A percentile compares a stretch with the other conserved stretches of the same genome.
These are phyloP conservation scores for Anguilla anguilla DNA, from an alignment of 2,797 vertebrate genomes.

Conservation along the genomic window DNA sequence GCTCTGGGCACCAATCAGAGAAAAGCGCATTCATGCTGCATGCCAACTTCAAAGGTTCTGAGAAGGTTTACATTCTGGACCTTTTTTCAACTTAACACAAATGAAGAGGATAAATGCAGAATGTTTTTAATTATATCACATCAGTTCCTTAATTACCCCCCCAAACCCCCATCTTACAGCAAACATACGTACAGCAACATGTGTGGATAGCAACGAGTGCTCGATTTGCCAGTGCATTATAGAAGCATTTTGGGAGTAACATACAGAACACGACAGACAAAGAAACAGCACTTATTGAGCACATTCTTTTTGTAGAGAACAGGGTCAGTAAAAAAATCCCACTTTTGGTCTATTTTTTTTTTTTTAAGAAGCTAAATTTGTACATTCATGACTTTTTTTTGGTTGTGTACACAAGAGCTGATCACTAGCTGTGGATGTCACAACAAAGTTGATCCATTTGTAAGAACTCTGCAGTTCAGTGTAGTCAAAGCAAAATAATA, in stretches of 20 bases:
- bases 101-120: not conserved
- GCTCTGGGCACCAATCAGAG: not conserved
- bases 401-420: not conserved
- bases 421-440: not conserved
- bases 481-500: not conserved
- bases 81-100: not conserved
- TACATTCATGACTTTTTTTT: slow-evolving; percentile 36
- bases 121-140: slow-evolving; percentile 1
- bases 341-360: not conserved
- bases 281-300: not conserved
- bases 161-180: slow-evolving; percentile 44
- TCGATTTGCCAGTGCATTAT: not conserved
- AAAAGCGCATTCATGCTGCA: slow-evolving; percentile 42
- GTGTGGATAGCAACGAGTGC: not conserved
- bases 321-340: not conserved
- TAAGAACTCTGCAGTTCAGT: not conserved
- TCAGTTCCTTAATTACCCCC: slow-evolving; percentile 15
- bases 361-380: slow-evolving; percentile 10
- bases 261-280: not conserved
- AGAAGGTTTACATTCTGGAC: not conserved
- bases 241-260: not conserved
- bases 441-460: not conserved
- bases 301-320: not conserved
- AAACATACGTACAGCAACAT: slow-evolving; percentile 57
- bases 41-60: slow-evolving; percentile 31